A percentile compares a stretch with the other conserved stretches of the same genome.
phyloP scores from a whole-genome alignment of 1,140 invertebrate genomes.

The Cydia strobilella region DNA sequence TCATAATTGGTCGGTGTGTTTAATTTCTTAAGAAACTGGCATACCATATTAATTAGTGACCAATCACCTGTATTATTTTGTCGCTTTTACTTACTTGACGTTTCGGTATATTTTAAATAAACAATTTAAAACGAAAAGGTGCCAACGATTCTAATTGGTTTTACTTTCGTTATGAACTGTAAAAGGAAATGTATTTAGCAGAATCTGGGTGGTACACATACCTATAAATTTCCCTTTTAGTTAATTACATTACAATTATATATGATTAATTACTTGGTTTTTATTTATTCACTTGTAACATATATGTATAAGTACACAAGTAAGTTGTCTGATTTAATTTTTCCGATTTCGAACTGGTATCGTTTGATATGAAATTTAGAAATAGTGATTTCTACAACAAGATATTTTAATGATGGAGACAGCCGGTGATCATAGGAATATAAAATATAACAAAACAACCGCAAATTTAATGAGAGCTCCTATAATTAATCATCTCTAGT shows the following conservation, averaged over 20 bases:
- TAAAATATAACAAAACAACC: too few species aligned
- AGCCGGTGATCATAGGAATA: too few species aligned
- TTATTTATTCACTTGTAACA: neutral
- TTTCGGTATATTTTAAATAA: neutral
- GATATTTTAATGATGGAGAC: too few species aligned
- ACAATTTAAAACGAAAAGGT: neutral
- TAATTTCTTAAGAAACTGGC: neutral
- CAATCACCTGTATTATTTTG: neutral
- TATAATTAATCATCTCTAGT: too few species aligned
- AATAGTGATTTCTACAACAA: too few species aligned
- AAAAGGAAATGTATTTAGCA: neutral
- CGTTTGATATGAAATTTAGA: too few species aligned
- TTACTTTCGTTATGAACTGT: neutral
- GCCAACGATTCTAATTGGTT: neutral
- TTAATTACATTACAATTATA: neutral
- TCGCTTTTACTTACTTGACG: neutral
- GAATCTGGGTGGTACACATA: slow-evolving; percentile 1
- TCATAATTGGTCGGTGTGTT: neutral
- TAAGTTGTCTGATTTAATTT: too few species aligned
- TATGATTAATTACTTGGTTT: neutral
- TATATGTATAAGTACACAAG: neutral
- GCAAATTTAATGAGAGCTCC: too few species aligned
- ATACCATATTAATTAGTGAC: neutral
- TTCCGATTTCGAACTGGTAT: too few species aligned
- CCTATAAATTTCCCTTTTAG: neutral